Conservation (phyloP, 2,113 vertebrate genomes). For the Craseonycteris thonglongyai region DNA sequence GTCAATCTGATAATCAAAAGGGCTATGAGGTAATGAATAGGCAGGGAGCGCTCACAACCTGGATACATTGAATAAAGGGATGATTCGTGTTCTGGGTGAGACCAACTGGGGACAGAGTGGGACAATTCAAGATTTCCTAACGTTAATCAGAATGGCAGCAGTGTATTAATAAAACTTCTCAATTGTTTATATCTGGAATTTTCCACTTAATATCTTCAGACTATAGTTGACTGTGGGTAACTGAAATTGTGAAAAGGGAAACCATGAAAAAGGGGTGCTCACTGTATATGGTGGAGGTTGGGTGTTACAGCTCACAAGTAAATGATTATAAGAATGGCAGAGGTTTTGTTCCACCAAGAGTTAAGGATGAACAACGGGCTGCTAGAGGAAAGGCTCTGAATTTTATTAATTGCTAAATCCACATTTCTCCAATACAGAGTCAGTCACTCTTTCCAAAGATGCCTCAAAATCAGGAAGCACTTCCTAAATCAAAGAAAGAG, state of each 20-base stretch:
- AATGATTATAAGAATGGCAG: not conserved
- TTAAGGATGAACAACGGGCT: not conserved
- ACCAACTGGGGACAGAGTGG: not conserved
- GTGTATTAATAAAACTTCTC: not conserved
- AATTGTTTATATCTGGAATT: not conserved
- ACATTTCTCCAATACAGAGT: not conserved
- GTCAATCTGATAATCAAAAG: not conserved
- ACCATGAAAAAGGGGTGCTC: too few species aligned
- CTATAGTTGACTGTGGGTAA: not conserved
- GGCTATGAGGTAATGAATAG: not conserved
- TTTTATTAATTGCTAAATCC: not conserved
- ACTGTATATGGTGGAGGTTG: not conserved
- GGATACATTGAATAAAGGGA: not conserved
- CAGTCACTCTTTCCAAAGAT: not conserved
- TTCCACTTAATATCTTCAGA: not conserved
- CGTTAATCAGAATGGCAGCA: not conserved
- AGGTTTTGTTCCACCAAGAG: not conserved
- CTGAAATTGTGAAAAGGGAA: too few species aligned
- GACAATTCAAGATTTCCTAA: not conserved
- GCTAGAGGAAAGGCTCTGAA: not conserved
- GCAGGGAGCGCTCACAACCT: not conserved
- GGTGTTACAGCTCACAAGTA: not conserved
- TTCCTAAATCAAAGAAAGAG: constrained; percentile 2
- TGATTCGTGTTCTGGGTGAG: not conserved
- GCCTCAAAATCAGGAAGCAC: not conserved